Base-by-base conservation (phyloP, 2,113 vertebrate species). In the Serinus canaria region DNA sequence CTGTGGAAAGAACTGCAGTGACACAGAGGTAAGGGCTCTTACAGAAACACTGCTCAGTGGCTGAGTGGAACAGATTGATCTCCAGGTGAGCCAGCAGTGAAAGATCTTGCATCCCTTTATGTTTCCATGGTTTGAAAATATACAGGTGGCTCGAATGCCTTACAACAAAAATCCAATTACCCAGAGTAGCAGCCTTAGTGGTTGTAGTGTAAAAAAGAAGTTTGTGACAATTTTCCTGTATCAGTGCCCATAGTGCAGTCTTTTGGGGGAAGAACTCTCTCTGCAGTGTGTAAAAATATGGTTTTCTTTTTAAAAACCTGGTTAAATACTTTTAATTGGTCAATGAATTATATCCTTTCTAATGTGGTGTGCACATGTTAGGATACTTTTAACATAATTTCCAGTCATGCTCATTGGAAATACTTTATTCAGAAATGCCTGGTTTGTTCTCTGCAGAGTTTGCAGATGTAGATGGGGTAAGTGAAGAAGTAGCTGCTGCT, bases 201-300 rank as follows among this genome's bases (percentile, higher is more conserved):
- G 24, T 60, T 69, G 47, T 2, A 70, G 68, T 10, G 9, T 31
- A 56, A 47, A 13, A 63, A 89, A 67, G 28, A 63, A 24, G 15
- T 70, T 82, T 0, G 0, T 75, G n/a, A 90, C 10, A 75, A 37
- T 84, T 47, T 60, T 81, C 37, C 53, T 56, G 15, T 39, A 30
- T 33, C 0, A 0, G 22, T 82, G 64, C 20, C 43, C 41, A 31
- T 56, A 41, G 18, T 59, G 22, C 25, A 44, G 14, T 31, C 50
- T 59, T 92, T 28, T 39, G 13, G 15, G 15, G 30, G 6, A 21
- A 66, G 13, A 72, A 84, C 46, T 37, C 10, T 69, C 37, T 56
- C 44, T 63, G 27, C 2, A 0, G 18, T 6, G 12, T 39, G 7
- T 43, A 30, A 77, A 77, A 85, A 59, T 0, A 0, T 20, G 12